phyloP scores from a whole-genome alignment of 2,797 vertebrate genomes.

The Sebastiscus albofasciatus region DNA sequence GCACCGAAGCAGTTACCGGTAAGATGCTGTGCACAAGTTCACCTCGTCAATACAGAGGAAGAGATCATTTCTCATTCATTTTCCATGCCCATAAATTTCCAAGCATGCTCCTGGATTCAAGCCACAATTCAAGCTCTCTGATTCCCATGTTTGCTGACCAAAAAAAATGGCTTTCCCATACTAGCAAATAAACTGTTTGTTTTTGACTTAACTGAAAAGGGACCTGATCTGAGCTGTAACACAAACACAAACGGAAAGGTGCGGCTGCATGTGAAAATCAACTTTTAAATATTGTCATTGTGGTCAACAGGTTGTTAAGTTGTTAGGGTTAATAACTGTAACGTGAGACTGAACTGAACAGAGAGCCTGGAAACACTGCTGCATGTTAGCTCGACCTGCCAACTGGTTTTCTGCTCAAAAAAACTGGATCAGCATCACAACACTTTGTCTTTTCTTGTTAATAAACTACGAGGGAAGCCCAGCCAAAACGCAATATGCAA shows the following conservation, averaged over 20 bases:
- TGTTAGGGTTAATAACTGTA: background rate
- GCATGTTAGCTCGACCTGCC: background rate
- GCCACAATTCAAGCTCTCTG: constrained; percentile 5
- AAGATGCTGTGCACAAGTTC: constrained; percentile 13
- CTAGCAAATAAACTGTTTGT: constrained; percentile 12
- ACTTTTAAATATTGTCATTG: background rate
- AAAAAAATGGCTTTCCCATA: background rate
- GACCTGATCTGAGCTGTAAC: background rate
- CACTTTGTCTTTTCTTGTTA: constrained; percentile 8
- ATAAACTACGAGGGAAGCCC: background rate
- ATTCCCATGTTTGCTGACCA: background rate
- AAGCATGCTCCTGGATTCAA: background rate
- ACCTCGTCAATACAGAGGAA: constrained; percentile 1
- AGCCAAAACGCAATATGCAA: background rate
- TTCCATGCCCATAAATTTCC: background rate
- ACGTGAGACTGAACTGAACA: background rate
- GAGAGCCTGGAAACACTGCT: background rate
- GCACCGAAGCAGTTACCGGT: background rate
- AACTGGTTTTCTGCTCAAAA: constrained; percentile 16
- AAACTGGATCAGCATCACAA: background rate
- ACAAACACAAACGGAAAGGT: background rate
- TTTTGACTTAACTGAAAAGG: background rate
- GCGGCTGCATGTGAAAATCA: background rate
- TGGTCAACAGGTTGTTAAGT: background rate
- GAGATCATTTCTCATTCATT: constrained; percentile 5